Conservation (phyloP, 37 sponge, comb jelly and placozoan species). For the Ianthella basta region DNA sequence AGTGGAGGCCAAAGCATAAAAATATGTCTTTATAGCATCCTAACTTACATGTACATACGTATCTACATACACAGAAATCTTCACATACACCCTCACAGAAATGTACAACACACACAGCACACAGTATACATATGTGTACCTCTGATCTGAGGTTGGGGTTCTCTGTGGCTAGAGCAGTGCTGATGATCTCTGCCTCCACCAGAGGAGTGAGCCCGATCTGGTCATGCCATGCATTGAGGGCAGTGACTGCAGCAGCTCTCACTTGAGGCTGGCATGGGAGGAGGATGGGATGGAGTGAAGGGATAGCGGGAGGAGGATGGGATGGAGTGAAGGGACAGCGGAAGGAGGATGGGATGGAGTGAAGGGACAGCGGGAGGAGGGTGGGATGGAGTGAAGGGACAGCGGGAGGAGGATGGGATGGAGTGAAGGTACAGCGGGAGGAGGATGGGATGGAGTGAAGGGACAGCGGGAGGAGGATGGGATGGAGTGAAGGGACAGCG, state of each 20-base stretch:
- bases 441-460: neutral
- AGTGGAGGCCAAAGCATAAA: no score
- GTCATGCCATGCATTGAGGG: conserved; percentile 70
- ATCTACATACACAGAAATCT: neutral
- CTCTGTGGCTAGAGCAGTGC: conserved; percentile 71
- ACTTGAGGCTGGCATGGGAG: conserved; percentile 57
- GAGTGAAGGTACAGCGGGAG: neutral
- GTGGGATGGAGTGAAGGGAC: no score
- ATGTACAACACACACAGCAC: neutral
- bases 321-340: neutral
- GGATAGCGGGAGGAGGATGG: no score
- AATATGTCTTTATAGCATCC: neutral
- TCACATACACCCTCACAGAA: neutral
- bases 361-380: no score
- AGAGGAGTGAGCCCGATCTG: conserved; percentile 55
- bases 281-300: no score
- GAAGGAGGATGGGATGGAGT: neutral
- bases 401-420: no score
- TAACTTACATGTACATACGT: neutral
- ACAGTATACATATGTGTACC: no score
- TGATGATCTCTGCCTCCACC: conserved; percentile 75
- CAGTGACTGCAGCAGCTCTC: conserved; percentile 60
- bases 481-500: neutral
- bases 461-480: neutral
- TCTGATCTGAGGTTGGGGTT: conserved; percentile 86